phyloP scores from a whole-genome alignment of 2,113 vertebrate species.

The Caranx ignobilis region DNA sequence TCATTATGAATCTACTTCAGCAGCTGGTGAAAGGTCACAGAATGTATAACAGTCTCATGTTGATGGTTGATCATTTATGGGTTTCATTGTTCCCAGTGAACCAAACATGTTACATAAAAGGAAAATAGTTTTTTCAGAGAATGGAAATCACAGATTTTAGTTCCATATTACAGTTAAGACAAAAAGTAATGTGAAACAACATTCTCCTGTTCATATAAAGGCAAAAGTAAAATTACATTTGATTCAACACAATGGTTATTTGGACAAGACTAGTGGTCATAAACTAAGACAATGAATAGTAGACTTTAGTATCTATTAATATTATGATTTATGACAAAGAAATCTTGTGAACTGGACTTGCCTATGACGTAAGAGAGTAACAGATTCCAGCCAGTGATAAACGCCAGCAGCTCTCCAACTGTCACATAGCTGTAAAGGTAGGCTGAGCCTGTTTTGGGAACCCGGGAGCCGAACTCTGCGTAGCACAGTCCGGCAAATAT shows the following conservation, averaged over 20 bases:
- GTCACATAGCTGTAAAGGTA: constrained; percentile 92
- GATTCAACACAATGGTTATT: neutral
- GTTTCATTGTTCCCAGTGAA: neutral
- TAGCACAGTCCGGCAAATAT: constrained; percentile 90
- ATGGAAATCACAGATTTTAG: neutral
- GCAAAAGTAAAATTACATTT: neutral
- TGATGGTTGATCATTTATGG: constrained; percentile 70
- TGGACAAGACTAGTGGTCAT: neutral
- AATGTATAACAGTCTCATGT: neutral
- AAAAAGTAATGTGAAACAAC: neutral
- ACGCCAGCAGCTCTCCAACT: constrained; percentile 89
- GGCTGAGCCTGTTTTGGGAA: constrained; percentile 89
- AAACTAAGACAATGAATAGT: neutral
- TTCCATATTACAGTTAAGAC: neutral
- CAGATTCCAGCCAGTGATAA: constrained; percentile 90
- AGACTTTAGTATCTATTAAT: neutral
- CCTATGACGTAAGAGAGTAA: constrained; percentile 90
- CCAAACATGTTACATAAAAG: constrained; percentile 15
- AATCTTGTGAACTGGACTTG: constrained; percentile 55
- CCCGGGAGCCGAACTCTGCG: constrained; percentile 86
- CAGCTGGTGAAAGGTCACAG: constrained; percentile 54
- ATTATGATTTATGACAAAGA: neutral
- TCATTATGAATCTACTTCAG: constrained; percentile 27
- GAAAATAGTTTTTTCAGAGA: neutral
- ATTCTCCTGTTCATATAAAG: neutral